Evolutionary conservation across 2,888 invertebrate genomes (phyloP).

Genomic region (Scrobipalpa costella): DNA sequence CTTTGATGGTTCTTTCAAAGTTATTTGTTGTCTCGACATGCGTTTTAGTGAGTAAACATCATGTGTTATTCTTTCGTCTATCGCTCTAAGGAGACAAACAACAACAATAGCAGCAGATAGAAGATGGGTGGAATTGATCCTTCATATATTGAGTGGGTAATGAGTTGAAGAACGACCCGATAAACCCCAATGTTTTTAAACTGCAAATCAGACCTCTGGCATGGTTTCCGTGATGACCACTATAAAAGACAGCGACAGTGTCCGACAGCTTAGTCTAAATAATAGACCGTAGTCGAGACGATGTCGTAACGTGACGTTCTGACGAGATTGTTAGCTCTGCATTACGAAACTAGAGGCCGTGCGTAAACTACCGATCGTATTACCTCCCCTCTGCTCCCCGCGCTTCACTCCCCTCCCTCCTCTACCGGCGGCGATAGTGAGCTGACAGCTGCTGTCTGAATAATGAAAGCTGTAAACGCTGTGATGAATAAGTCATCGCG

Average conservation of each 20-base stretch:
- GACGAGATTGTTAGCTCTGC: background rate
- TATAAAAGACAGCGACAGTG: too few species aligned
- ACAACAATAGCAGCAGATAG: background rate
- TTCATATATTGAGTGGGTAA: too few species aligned
- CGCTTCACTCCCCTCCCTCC: background rate
- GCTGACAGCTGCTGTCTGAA: background rate
- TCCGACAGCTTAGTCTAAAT: too few species aligned
- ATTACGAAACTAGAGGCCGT: background rate
- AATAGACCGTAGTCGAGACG: too few species aligned
- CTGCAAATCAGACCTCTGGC: too few species aligned
- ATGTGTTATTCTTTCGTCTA: background rate
- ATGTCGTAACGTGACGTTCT: too few species aligned
- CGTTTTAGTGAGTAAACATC: background rate
- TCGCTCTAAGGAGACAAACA: background rate
- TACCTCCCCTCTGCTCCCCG: background rate
- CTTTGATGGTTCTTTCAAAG: background rate
- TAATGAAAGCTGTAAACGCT: background rate
- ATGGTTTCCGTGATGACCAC: too few species aligned
- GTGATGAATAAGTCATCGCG: conserved; percentile 3
- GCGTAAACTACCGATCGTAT: background rate
- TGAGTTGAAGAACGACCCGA: too few species aligned
- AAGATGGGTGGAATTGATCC: background rate
- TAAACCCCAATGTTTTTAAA: too few species aligned
- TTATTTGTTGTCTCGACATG: background rate
- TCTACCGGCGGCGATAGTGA: background rate